Evolutionary conservation across 1,140 invertebrate genomes (phyloP), one percentile per base, ranked within the genome.

Genomic region (Cyclargus thomasi): DNA sequence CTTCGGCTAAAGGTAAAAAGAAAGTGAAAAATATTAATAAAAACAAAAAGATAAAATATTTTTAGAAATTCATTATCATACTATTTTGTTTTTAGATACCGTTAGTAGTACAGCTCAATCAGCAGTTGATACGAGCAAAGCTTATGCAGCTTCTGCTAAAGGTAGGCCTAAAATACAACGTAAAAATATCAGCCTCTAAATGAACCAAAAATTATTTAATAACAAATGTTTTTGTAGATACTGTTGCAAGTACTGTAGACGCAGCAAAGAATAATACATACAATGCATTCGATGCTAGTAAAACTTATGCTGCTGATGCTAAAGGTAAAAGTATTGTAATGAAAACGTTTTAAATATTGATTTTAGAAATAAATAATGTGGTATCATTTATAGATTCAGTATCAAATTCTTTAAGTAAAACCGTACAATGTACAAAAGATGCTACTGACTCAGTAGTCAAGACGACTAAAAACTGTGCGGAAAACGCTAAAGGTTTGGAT

Each of bases 401-500:
- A 53, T 10, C 71, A 62, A 70, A 53, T n/a, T 68, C 70, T 36
- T 68, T 77, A 23, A 74, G 71, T 67, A 76, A 67, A 53, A 76
- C 81, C 11, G 73, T 84, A 39, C 81, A 81, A 18, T 71, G 70
- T 57, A 77, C 80, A 47, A 83, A 83, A 75, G 77, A 75, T 62
- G 76, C 75, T 59, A 78, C 77, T n/a, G 73, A 73, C 64, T 70
- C 76, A 20, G 78, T 78, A 10, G 62, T 73, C 22, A 75, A 84
- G 17, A 69, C 76, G 3, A 72, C 76, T n/a, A 85, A 84, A 66
- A 65, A 74, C 6, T 83, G 75, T 66, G 69, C 81, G 57, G 79
- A 77, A 69, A 77, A 72, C 57, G 74, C 81, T 14, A 85, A 80
- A 88, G 83, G 81, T 87, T 47, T 47, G 39, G 67, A 68, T 67